Evolutionary conservation across 1,140 invertebrate species (phyloP).

Genomic region (Heterodera schachtii): DNA sequence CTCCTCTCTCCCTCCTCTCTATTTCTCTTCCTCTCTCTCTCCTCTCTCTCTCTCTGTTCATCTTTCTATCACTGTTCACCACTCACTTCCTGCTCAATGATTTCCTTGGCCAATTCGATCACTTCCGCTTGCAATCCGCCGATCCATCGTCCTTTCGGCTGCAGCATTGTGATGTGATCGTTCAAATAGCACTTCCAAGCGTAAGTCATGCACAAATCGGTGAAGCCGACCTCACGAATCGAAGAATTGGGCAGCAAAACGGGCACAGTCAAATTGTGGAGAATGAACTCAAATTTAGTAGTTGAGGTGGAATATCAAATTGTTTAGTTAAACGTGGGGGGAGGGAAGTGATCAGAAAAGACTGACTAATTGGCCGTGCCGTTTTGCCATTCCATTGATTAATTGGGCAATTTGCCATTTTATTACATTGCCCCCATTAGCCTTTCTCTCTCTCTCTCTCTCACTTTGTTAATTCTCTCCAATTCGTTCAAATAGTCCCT

Average conservation of each 20-base stretch:
- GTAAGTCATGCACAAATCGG: slow-evolving; percentile 64
- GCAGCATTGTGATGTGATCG: slow-evolving; percentile 64
- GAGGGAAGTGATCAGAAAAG: too few species aligned
- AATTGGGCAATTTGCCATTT: background rate
- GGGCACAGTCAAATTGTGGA: slow-evolving; percentile 55
- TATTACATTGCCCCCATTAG: background rate
- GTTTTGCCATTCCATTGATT: too few species aligned
- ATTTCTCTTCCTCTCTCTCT: background rate
- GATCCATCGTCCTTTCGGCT: slow-evolving; percentile 61
- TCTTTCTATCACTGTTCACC: background rate
- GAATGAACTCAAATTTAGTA: slow-evolving; percentile 42
- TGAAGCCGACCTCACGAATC: slow-evolving; percentile 51
- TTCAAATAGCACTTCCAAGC: slow-evolving; percentile 64
- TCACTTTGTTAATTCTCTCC: slow-evolving; percentile 60
- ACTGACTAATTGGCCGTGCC: background rate
- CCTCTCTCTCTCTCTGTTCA: background rate
- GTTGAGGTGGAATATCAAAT: too few species aligned
- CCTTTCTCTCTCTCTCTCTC: too few species aligned
- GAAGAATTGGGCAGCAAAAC: slow-evolving; percentile 29
- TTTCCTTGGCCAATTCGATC: slow-evolving; percentile 60
- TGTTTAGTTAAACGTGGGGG: too few species aligned
- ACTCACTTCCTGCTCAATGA: slow-evolving; percentile 61
- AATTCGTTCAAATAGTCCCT: slow-evolving; percentile 57
- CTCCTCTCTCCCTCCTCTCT: too few species aligned
- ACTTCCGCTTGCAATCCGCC: slow-evolving; percentile 50